Percentiles rank a stretch among this genome's conserved stretches.
phyloP scores from a whole-genome alignment of 1,140 invertebrate genomes.

The Sinella curviseta region DNA sequence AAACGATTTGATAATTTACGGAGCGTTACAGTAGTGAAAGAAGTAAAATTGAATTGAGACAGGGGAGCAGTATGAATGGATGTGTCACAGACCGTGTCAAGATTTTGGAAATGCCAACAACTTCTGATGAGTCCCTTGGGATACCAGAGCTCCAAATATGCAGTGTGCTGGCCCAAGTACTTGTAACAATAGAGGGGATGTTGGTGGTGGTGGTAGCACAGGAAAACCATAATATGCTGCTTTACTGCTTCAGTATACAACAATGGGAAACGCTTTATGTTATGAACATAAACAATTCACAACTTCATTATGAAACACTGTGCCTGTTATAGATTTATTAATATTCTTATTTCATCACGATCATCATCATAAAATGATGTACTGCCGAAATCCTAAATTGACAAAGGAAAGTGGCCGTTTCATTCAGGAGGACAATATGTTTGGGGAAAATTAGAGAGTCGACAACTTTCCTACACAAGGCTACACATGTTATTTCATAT shows the following conservation, averaged over 20 bases:
- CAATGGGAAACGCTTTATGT: background rate
- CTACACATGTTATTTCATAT: background rate
- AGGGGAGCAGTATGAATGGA: slow-evolving; percentile 33
- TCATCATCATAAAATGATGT: background rate
- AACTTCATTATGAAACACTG: background rate
- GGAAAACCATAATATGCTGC: slow-evolving; percentile 14
- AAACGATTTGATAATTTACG: slow-evolving; percentile 42
- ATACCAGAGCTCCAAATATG: background rate
- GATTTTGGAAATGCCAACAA: slow-evolving; percentile 49
- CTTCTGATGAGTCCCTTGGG: slow-evolving; percentile 48
- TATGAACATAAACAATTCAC: background rate
- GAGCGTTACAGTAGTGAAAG: slow-evolving; percentile 37
- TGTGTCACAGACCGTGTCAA: slow-evolving; percentile 42
- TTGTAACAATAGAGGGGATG: slow-evolving; percentile 1
- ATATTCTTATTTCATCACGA: background rate
- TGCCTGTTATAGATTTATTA: no score
- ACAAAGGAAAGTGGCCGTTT: background rate
- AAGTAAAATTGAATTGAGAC: slow-evolving; percentile 28
- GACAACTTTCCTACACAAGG: no score
- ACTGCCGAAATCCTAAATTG: background rate
- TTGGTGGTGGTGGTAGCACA: background rate
- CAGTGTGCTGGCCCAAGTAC: background rate
- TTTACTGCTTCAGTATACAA: background rate
- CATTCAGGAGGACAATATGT: background rate
- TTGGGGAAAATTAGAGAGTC: background rate